phyloP scores from a whole-genome alignment of 2,113 vertebrate genomes.

The Micromys minutus region DNA sequence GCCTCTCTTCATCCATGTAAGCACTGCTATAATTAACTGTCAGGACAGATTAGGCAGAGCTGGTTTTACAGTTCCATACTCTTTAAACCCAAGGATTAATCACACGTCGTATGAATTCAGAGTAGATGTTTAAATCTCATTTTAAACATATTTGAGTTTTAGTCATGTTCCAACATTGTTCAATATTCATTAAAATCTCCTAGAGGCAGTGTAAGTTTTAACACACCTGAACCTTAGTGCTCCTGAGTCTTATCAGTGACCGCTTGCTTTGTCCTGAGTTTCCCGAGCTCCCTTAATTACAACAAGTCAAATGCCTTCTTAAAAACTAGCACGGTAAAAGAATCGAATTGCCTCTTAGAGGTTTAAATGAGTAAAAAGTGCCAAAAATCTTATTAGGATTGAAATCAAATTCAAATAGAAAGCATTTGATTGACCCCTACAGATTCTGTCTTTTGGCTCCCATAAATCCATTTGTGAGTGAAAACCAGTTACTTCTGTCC shows the following conservation, averaged over 20 bases:
- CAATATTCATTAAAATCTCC: conserved; percentile 44
- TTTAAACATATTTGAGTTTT: conserved; percentile 63
- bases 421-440: background rate
- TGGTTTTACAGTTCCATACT: conserved; percentile 65
- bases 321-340: background rate
- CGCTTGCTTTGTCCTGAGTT: background rate
- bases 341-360: conserved; percentile 27
- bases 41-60: conserved; percentile 68
- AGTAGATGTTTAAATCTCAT: conserved; percentile 71
- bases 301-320: conserved; percentile 40
- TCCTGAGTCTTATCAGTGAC: conserved; percentile 52
- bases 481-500: background rate
- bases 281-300: background rate
- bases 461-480: background rate
- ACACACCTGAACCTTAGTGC: conserved; percentile 26
- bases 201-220: conserved; percentile 45
- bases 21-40: conserved; percentile 72
- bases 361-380: conserved; percentile 4
- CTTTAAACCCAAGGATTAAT: conserved; percentile 68
- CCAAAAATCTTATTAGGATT: background rate
- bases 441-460: background rate
- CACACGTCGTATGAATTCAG: conserved; percentile 59
- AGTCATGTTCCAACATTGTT: conserved; percentile 55
- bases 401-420: background rate
- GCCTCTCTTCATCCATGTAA: conserved; percentile 54